Evolutionary conservation across 2,113 vertebrate species (phyloP).

Genomic region (Pleuronectes platessa): DNA sequence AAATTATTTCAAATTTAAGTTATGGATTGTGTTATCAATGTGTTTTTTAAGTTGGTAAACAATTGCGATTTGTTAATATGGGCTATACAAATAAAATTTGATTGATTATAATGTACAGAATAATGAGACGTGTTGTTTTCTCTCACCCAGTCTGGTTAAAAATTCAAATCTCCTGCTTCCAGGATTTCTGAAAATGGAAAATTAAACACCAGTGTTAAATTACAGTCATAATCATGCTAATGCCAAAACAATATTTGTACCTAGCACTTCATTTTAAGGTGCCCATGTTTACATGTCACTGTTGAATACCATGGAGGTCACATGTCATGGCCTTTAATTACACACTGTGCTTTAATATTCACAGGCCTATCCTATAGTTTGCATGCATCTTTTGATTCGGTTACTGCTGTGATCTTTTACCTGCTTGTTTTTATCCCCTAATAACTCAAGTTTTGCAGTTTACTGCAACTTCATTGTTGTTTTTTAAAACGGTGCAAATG

Average conservation of each 20-base stretch:
- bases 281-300: conserved; percentile 65
- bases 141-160: conserved; percentile 1
- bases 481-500: conserved; percentile 65
- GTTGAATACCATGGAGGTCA: conserved; percentile 81
- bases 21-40: not conserved
- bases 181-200: conserved; percentile 14
- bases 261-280: conserved; percentile 51
- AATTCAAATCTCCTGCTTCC: conserved; percentile 6
- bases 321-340: conserved; percentile 73
- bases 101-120: conserved; percentile 1
- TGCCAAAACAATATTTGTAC: conserved; percentile 66
- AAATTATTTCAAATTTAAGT: not conserved
- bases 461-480: conserved; percentile 53
- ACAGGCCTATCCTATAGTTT: conserved; percentile 70
- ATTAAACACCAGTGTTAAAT: not conserved
- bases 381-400: conserved; percentile 71
- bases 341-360: conserved; percentile 76
- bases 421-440: conserved; percentile 61
- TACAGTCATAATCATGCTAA: conserved; percentile 36
- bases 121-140: conserved; percentile 9
- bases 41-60: no score
- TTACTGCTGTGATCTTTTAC: conserved; percentile 56
- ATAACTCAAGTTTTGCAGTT: conserved; percentile 50
- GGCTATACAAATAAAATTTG: no score
- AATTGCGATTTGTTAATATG: no score